phyloP scores from a whole-genome alignment of 1,140 invertebrate species.

The Lepidurus arcticus region DNA sequence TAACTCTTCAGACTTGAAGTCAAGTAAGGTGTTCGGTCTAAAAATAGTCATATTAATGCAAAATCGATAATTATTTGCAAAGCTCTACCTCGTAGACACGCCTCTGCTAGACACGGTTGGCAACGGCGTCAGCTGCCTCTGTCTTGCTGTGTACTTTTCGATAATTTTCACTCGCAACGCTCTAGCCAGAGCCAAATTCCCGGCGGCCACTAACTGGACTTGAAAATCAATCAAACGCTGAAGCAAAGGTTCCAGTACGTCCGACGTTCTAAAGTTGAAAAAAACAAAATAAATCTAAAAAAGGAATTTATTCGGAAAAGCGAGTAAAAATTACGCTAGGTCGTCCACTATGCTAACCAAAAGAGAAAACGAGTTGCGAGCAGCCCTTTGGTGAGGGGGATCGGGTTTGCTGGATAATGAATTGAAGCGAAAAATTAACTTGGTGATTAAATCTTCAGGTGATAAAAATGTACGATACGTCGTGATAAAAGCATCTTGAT shows the following conservation, averaged over 20 bases:
- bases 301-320: background rate
- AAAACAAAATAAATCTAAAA: constrained; percentile 23
- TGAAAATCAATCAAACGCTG: constrained; percentile 82
- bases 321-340: constrained; percentile 67
- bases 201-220: constrained; percentile 75
- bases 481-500: constrained; percentile 93
- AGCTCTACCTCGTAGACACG: constrained; percentile 8
- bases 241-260: constrained; percentile 68
- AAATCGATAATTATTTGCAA: constrained; percentile 21
- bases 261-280: constrained; percentile 58
- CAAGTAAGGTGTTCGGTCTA: constrained; percentile 68
- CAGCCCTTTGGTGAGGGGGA: constrained; percentile 65
- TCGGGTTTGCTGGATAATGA: constrained; percentile 56
- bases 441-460: constrained; percentile 78
- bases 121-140: constrained; percentile 47
- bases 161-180: constrained; percentile 80
- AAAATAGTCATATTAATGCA: constrained; percentile 35
- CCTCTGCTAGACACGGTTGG: constrained; percentile 36
- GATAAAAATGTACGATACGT: constrained; percentile 93
- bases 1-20: constrained; percentile 86
- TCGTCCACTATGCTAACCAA: constrained; percentile 88
- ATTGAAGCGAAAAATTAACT: constrained; percentile 65
- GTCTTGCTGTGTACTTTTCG: constrained; percentile 66
- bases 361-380: constrained; percentile 78
- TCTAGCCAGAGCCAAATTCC: constrained; percentile 78